Conservation (phyloP, 2,797 vertebrate genomes). For the Gallirallus australis region DNA sequence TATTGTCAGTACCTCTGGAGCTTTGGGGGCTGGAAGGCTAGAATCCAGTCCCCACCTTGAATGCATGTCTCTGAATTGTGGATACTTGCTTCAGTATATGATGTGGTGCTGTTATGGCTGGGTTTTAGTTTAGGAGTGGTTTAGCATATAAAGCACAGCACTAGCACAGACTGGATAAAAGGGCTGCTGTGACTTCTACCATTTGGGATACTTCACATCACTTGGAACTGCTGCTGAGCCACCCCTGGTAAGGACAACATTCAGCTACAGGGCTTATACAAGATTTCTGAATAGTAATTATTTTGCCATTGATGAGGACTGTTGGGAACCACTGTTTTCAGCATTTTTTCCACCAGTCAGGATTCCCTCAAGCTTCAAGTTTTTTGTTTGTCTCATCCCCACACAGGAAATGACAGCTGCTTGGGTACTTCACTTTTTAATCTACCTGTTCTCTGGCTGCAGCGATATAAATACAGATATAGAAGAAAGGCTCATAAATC, state of each 20-base stretch:
- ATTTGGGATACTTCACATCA: background rate
- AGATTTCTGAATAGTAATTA: background rate
- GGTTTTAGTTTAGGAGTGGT: background rate
- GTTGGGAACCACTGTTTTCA: background rate
- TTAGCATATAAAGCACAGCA: background rate
- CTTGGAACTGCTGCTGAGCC: background rate
- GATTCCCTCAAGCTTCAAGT: background rate
- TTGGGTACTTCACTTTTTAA: conserved; percentile 18
- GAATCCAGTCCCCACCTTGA: background rate
- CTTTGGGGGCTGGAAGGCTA: background rate
- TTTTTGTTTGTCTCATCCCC: background rate
- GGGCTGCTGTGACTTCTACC: background rate
- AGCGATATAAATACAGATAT: background rate
- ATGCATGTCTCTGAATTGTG: background rate
- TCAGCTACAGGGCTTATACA: background rate
- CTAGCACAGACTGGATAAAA: background rate
- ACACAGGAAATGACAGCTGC: background rate
- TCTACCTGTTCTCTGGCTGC: background rate
- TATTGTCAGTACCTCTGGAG: background rate
- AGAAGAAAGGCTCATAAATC: conserved; percentile 12
- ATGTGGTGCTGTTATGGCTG: background rate
- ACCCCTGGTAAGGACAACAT: background rate
- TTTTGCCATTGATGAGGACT: background rate
- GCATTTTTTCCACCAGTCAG: background rate
- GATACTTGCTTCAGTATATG: background rate